Evolutionary conservation across 2,797 vertebrate species (phyloP), one percentile per base, ranked within the genome.

Genomic region (Hydrophis major): DNA sequence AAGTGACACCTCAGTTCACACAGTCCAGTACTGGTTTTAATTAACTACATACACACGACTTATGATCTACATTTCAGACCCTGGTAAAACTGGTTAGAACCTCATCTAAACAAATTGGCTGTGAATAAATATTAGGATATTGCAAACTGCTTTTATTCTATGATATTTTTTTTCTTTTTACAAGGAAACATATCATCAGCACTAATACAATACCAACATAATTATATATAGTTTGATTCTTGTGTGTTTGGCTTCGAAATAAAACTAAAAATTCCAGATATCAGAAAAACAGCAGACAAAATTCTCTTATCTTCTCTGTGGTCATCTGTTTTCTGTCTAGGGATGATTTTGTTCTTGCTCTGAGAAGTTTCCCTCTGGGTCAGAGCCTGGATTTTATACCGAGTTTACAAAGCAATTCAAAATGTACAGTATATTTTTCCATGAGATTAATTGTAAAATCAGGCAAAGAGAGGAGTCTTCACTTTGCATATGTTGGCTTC

Each of bases 391-490:
- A 94, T 59, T 86, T 94, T 89, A 91, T 16, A 8, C 32, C 7
- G 32, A 94, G 93, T 92, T 94, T 78, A 83, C 53, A 53, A 89
- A 92, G 94, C 89, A 95, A 94, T 93, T 28, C 66, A 87, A 86
- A 27, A 89, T n/a, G 20, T 50, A 50, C 50, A 7, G 6, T 93
- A 86, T 89, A 87, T 7, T 0, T 14, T 89, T 92, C 93, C 69
- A 1, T 4, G 92, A 0, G 0, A 13, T 88, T 53, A 57, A 53
- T 87, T 0, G 63, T 11, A 66, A 57, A 8, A 56, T 22, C 83
- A 92, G 89, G 47, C 87, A 50, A 94, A 28, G 89, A 93, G 60
- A 61, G 37, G 27, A 87, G 89, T 0, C 3, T n/a, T 2, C 0
- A 25, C 8, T 22, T 53, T 53, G 57, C 63, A 59, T 57, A 20